A percentile compares a stretch with the other conserved stretches of the same genome.
These are phyloP conservation scores for Gymnothorax javanicus DNA, from an alignment of 2,797 vertebrate genomes.

Conservation along the genomic window DNA sequence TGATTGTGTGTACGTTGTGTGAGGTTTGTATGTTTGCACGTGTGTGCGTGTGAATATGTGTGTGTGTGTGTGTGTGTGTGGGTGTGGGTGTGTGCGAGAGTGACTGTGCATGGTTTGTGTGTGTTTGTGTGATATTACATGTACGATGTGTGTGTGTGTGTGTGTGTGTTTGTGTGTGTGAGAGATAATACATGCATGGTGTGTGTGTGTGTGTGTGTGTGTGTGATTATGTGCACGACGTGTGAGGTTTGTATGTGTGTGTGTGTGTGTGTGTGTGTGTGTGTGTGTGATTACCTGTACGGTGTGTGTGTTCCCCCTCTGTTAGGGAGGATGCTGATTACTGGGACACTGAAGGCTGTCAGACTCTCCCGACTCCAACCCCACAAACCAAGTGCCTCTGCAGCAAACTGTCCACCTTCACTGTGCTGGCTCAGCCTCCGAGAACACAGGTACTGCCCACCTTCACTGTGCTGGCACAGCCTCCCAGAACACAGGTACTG, in stretches of 20 bases:
- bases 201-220: background rate
- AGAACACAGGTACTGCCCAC: background rate
- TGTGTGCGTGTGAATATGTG: background rate
- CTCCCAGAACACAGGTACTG: background rate
- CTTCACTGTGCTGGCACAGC: constrained; percentile 64
- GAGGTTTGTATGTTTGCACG: background rate
- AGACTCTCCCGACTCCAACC: constrained; percentile 76
- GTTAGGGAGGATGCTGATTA: constrained; percentile 75
- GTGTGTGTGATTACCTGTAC: background rate
- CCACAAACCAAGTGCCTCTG: constrained; percentile 80
- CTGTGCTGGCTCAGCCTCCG: constrained; percentile 67
- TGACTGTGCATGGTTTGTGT: background rate
- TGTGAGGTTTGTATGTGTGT: background rate
- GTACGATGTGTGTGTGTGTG: background rate
- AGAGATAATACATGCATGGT: background rate
- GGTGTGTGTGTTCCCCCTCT: constrained; percentile 18
- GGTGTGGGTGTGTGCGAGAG: background rate
- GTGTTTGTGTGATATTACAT: background rate
- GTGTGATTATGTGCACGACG: background rate
- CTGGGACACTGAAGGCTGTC: constrained; percentile 80
- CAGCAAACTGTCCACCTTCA: constrained; percentile 74
- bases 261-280: background rate
- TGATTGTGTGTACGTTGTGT: too few relatives aligned
- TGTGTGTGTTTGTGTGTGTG: background rate
- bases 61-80: background rate